Base-by-base conservation (phyloP, 2,888 invertebrate genomes). In the Sesia bembeciformis region DNA sequence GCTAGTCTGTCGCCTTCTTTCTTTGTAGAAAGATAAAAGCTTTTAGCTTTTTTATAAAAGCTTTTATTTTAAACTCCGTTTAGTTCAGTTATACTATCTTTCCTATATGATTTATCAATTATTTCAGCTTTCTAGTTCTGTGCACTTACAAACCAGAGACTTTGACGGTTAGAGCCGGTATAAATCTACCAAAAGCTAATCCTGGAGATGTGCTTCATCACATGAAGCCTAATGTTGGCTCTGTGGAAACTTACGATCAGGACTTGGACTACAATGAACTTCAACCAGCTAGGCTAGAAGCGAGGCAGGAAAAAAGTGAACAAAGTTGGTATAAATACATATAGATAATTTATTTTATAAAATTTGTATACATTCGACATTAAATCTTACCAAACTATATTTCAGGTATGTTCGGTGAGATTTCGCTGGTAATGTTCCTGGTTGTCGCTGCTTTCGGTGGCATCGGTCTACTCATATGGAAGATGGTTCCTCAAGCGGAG, bases 91-190 rank as follows among this genome's bases (percentile, higher is more conserved):
- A 23, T 23, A 23, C 23, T 23, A 23, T 23, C 23, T 23, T 23
- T 23, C 2, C 23, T 23, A 23, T 23, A 23, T 23, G 23, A 23
- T 23, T 23, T 23, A 23, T 23, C 2, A 23, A 23, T 23, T 23
- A 23, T 23, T 23, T 23, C 70, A 92, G 95, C 62, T 96, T 96
- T 72, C 86, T 96, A 54, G 95, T 96, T 2, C 90, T 95, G 7
- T 96, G 96, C 71, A 94, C 94, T 41, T 95, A 94, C 73, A 94
- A 95, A 68, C 95, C 95, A 1, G 95, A 95, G 73, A 94, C 95
- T 40, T 90, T 95, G 68, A 95, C 95, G 0, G 95, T 96, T 5
- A 90, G 95, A 62, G 95, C 96, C 40, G 95, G 95, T 68, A 92
- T 94, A 66, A 93, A 93, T 60, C 81, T 94, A 57, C 94, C 94